Conservation (phyloP, 2,888 invertebrate species). For the Eupeodes luniger region DNA sequence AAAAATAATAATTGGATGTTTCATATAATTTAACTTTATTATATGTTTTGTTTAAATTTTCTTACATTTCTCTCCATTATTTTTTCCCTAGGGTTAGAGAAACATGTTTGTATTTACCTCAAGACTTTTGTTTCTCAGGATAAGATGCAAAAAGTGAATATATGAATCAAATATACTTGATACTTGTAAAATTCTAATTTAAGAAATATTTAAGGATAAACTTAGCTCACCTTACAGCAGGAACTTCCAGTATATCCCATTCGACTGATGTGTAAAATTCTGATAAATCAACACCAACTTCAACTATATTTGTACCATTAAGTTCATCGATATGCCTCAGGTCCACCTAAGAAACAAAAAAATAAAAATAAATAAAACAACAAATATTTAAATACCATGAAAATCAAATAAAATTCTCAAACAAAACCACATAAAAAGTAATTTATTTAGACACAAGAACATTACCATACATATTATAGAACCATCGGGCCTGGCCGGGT, state of each 20-base stretch:
- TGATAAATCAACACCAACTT: slow-evolving; percentile 97
- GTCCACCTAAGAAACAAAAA: slow-evolving; percentile 88
- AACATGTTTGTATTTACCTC: no score
- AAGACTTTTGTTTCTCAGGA: no score
- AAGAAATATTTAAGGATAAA: background rate
- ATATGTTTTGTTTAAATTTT: no score
- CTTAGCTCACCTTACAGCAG: slow-evolving; percentile 93
- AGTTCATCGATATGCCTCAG: slow-evolving; percentile 96
- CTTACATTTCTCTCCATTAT: no score
- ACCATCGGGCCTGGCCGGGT: background rate
- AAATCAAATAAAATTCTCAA: slow-evolving; percentile 9
- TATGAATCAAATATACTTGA: no score
- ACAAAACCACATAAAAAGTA: background rate
- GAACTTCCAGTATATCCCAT: slow-evolving; percentile 99
- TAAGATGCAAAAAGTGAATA: no score
- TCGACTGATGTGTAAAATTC: slow-evolving; percentile 99
- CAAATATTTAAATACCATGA: background rate
- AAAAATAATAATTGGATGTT: no score
- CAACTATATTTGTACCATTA: slow-evolving; percentile 94
- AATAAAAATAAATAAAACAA: slow-evolving; percentile 26
- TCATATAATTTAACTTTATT: no score
- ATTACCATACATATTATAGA: background rate
- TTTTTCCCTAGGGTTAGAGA: no score
- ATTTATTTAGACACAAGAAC: background rate
- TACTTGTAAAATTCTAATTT: no score